A percentile compares a stretch with the other conserved stretches of the same genome.
Evolutionary conservation across 1,140 invertebrate species (phyloP).

Genomic region (Formica exsecta): DNA sequence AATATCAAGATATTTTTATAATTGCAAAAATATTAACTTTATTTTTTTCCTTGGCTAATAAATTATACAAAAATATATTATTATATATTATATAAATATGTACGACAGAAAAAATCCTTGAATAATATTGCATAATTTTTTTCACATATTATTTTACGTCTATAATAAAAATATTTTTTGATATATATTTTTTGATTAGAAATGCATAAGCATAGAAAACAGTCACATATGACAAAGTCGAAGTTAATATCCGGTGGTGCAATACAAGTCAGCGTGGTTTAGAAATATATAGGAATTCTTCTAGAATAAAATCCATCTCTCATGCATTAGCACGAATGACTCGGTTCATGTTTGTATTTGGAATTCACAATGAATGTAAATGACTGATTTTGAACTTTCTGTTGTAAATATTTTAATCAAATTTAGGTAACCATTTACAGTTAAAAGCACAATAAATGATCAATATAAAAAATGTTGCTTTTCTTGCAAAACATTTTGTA

Average conservation of each 20-base stretch:
- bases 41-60: slow-evolving; percentile 12
- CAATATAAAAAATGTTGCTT: neutral
- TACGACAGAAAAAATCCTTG: neutral
- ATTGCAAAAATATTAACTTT: neutral
- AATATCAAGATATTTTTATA: slow-evolving; percentile 4
- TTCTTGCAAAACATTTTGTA: neutral
- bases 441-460: neutral
- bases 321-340: neutral
- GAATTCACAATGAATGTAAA: neutral
- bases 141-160: neutral
- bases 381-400: neutral
- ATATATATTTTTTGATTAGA: neutral
- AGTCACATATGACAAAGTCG: neutral
- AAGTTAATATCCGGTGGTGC: neutral
- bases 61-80: neutral
- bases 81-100: neutral
- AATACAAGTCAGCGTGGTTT: neutral
- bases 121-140: neutral
- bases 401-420: neutral
- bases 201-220: neutral
- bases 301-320: slow-evolving; percentile 1
- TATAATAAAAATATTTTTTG: neutral
- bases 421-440: neutral
- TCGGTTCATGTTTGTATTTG: neutral
- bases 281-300: neutral